Evolutionary conservation across 2,797 vertebrate species (phyloP).

Genomic region (Enoplosus armatus): DNA sequence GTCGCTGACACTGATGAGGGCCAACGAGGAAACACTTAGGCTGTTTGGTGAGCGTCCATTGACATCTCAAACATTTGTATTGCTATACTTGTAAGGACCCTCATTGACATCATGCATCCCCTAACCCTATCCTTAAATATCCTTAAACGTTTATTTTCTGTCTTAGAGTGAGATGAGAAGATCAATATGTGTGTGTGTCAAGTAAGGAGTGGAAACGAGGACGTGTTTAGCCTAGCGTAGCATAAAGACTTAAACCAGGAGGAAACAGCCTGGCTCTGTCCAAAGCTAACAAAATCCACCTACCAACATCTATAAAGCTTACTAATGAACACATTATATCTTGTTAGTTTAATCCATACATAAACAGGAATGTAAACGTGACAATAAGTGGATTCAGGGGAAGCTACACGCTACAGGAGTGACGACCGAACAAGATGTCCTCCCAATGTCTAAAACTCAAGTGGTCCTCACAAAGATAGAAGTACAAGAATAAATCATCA

Average conservation of each 20-base stretch:
- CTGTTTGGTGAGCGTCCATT: slow-evolving; percentile 88
- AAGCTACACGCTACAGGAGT: too few relatives aligned
- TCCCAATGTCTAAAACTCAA: not conserved
- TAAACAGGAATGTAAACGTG: not conserved
- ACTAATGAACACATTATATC: not conserved
- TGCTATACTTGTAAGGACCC: not conserved
- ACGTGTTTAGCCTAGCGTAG: not conserved
- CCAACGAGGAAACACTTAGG: slow-evolving; percentile 83
- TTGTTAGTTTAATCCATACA: not conserved
- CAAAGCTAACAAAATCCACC: not conserved
- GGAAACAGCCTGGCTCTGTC: not conserved
- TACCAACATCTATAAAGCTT: not conserved
- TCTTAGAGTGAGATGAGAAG: not conserved
- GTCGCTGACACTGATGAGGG: slow-evolving; percentile 91
- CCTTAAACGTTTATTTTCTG: not conserved
- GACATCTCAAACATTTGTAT: not conserved
- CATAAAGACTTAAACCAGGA: not conserved
- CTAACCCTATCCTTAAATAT: not conserved
- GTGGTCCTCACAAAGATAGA: not conserved
- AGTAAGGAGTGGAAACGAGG: too few relatives aligned
- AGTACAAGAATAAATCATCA: not conserved
- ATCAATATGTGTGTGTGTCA: not conserved
- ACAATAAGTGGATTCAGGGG: not conserved
- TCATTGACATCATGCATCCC: not conserved
- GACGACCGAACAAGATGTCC: too few relatives aligned